These are phyloP conservation scores for Pandion haliaetus DNA, from an alignment of 2,113 vertebrate species.

Conservation along the genomic window DNA sequence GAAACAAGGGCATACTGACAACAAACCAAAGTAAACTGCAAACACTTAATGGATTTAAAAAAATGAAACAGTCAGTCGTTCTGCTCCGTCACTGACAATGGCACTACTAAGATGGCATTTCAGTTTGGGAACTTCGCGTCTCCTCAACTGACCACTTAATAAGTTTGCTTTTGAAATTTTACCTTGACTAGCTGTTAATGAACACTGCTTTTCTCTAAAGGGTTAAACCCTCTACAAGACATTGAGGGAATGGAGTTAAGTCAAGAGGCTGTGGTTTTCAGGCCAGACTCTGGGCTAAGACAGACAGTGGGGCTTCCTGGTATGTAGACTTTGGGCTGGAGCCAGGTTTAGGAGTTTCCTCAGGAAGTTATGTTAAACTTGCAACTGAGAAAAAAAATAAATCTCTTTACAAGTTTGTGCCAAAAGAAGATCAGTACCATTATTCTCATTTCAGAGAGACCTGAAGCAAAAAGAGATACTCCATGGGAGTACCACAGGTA, in stretches of 20 bases:
- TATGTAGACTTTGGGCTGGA: not conserved
- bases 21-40: constrained; percentile 24
- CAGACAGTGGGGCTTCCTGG: not conserved
- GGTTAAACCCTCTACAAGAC: not conserved
- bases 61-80: constrained; percentile 16
- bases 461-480: not conserved
- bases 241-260: not conserved
- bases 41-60: not conserved
- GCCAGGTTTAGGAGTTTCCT: not conserved
- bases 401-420: not conserved
- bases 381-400: not conserved
- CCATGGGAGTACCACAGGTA: not conserved
- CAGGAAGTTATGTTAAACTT: not conserved
- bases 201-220: not conserved
- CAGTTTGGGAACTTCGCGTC: not conserved
- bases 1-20: constrained; percentile 55
- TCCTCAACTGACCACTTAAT: not conserved
- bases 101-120: not conserved
- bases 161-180: not conserved
- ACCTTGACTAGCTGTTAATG: not conserved
- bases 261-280: not conserved
- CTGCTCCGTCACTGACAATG: constrained; percentile 50
- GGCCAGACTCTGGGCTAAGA: not conserved
- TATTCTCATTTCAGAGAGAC: not conserved
- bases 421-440: not conserved